These are phyloP conservation scores for Ranitomeya imitator DNA, from an alignment of 2,113 vertebrate species.

Conservation along the genomic window DNA sequence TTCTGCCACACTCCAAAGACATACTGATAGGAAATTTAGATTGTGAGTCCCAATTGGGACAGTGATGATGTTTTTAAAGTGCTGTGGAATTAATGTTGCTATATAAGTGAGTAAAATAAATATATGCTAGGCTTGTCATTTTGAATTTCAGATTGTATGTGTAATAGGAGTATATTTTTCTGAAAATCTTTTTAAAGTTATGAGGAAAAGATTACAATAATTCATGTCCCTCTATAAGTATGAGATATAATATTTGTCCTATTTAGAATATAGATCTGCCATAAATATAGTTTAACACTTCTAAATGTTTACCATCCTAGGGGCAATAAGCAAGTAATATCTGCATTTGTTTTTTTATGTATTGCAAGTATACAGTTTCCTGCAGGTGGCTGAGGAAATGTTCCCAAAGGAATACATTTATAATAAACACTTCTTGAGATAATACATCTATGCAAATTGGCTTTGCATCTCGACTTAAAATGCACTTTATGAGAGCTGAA, in stretches of 20 bases:
- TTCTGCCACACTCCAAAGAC: no score
- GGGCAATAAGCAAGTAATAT: slow-evolving; percentile 21
- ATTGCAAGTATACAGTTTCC: background rate
- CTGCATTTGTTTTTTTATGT: slow-evolving; percentile 11
- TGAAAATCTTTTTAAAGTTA: no score
- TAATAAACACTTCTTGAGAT: slow-evolving; percentile 43
- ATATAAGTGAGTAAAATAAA: no score
- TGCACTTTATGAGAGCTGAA: slow-evolving; percentile 26
- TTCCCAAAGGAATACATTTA: slow-evolving; percentile 29
- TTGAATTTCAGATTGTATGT: no score
- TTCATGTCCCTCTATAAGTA: no score
- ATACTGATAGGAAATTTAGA: no score
- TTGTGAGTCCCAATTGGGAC: no score
- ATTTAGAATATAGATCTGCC: background rate
- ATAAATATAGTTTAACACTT: background rate
- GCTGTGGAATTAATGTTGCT: no score
- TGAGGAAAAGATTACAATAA: no score
- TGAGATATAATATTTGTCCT: background rate
- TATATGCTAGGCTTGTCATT: no score
- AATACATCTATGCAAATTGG: slow-evolving; percentile 39
- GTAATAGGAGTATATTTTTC: no score
- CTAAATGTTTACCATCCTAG: background rate
- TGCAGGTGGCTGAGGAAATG: background rate
- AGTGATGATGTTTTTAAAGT: no score
- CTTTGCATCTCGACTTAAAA: slow-evolving; percentile 6